Base-by-base conservation (phyloP, 2,888 invertebrate genomes). In the Hipparchia semele region DNA sequence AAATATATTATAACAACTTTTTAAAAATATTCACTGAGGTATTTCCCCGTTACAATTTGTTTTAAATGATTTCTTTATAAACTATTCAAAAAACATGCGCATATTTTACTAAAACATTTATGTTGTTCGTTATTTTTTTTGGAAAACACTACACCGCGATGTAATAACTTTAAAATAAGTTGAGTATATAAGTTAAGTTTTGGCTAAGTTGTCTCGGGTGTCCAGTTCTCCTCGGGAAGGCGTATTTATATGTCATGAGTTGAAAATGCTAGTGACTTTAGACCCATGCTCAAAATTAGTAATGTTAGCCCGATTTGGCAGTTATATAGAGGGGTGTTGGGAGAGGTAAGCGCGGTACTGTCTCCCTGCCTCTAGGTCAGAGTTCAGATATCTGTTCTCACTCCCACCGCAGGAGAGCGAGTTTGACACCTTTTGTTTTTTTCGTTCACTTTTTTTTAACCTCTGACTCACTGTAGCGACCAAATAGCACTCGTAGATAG, bases 351-450 rank as follows among this genome's bases (percentile, higher is more conserved):
- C 84, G 87, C 84, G 84, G 79, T 80, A 80, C 78, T 4, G 88
- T 89, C 90, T 80, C 83, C 81, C 73, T 67, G 68, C 73, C 75
- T 78, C 75, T 68, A 80, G 83, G 79, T 84, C 79, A 80, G 89
- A 91, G 90, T 89, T 87, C 90, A 90, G 90, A 83, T 70, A 84
- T 83, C 90, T 90, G 91, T 88, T 89, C 92, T 91, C 91, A 74
- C 77, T 83, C 72, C 78, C 85, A 90, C 91, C 87, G 91, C 58
- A 86, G 90, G 82, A 91, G 90, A 88, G 85, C 79, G 61, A 70
- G 2, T 76, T 90, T 87, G 90, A 90, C 90, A 87, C 81, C 87
- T 79, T 79, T 85, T 87, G 90, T 83, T 76, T 54, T 23, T 53
- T 9, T n/a, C 23, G 23, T 23, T 23, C 23, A 23, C 23, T 23